phyloP scores from a whole-genome alignment of 2,888 invertebrate genomes.

The Ypsolopha scabrella region DNA sequence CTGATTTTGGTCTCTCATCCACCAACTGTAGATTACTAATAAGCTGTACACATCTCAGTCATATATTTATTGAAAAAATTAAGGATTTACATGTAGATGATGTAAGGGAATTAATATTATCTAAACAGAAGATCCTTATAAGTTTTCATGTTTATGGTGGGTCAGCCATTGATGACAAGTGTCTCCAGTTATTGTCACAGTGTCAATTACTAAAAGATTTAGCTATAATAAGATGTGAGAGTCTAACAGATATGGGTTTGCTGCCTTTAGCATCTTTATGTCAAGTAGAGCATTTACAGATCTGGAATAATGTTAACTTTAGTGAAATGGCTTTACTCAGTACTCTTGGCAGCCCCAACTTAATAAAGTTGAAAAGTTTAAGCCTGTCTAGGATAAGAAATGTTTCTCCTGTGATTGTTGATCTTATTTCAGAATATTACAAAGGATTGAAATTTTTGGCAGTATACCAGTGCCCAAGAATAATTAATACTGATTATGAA shows the following conservation, averaged over 20 bases:
- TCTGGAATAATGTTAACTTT: conserved; percentile 57
- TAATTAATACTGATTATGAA: conserved; percentile 49
- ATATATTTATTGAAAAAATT: conserved; percentile 56
- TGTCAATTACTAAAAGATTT: conserved; percentile 44
- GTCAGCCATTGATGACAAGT: conserved; percentile 40
- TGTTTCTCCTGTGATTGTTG: conserved; percentile 45
- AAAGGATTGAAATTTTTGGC: conserved; percentile 51
- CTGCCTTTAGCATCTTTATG: conserved; percentile 30
- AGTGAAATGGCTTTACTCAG: conserved; percentile 35
- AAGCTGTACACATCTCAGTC: conserved; percentile 36
- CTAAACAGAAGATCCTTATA: conserved; percentile 33
- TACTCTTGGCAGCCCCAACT: conserved; percentile 34
- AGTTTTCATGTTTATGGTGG: conserved; percentile 53
- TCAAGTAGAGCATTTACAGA: conserved; percentile 37
- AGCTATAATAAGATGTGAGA: conserved; percentile 51
- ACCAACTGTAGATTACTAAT: conserved; percentile 42
- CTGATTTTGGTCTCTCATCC: conserved; percentile 50
- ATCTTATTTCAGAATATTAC: conserved; percentile 51
- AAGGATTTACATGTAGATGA: conserved; percentile 36
- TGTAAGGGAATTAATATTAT: conserved; percentile 35
- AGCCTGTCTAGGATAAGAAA: conserved; percentile 53
- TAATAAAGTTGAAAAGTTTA: conserved; percentile 39
- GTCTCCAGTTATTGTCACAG: conserved; percentile 35
- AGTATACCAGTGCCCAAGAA: conserved; percentile 52
- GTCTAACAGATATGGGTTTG: conserved; percentile 45